Base-by-base conservation (phyloP, 2,797 vertebrate species). In the Pampus argenteus region DNA sequence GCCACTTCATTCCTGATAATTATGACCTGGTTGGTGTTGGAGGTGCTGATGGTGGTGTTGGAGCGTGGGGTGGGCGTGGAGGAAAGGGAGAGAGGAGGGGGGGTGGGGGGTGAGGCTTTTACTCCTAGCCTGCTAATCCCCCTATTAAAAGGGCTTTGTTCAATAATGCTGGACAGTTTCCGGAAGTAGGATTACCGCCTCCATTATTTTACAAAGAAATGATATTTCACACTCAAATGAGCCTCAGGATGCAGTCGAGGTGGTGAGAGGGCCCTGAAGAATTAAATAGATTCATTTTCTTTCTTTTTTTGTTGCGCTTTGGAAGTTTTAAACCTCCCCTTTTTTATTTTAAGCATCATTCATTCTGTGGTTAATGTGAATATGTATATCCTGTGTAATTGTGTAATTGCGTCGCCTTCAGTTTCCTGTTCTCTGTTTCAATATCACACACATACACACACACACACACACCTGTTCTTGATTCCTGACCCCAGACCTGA, bases 111-210 rank as follows among this genome's bases (percentile, higher is more conserved):
- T 89, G 94, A 94, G 94, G 95, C 93, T 95, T 95, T 95, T 93
- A 94, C 94, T 95, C 94, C 95, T 93, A 89, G 95, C 94, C 94
- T 78, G 90, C 96, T 98, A 98, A 99, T 98, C 97, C 97, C 96
- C 95, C 95, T 95, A 96, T 97, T 97, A 97, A 98, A 97, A 96
- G 95, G 94, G 94, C 95, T 96, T 96, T 95, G 95, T 97, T 96
- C 96, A 98, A 98, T 96, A 97, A 97, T 96, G 97, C 96, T 94
- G 93, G 95, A 96, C 94, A 96, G 95, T 98, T 97, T 98, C 96
- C 96, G 96, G 96, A 98, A 98, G 96, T 97, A 94, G 97, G 96
- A 98, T 98, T 98, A 98, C 92, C 93, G 91, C 95, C 92, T 95
- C 95, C 93, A 92, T 96, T 96, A 96, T 96, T 96, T 96, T 95